phyloP scores from a whole-genome alignment of 2,113 vertebrate genomes.

The Percina caprodes region DNA sequence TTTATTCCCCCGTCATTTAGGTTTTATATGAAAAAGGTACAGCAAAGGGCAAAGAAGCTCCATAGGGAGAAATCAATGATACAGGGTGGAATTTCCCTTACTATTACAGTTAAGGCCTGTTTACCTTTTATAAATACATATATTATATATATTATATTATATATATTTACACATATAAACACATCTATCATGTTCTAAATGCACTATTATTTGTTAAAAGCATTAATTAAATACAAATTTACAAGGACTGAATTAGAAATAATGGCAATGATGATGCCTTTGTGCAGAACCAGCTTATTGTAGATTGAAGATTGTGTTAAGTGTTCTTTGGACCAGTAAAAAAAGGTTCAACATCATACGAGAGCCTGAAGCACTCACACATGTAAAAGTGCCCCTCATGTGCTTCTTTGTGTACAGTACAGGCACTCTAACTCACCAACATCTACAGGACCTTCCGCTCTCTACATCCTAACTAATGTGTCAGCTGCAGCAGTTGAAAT shows the following conservation, averaged over 20 bases:
- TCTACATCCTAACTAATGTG: slow-evolving; percentile 46
- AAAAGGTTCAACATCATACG: not conserved
- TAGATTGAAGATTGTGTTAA: not conserved
- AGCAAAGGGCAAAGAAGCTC: slow-evolving; percentile 20
- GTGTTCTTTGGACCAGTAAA: not conserved
- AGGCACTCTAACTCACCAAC: not conserved
- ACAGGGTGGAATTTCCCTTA: not conserved
- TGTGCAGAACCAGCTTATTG: not conserved
- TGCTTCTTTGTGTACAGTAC: not conserved
- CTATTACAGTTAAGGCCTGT: not conserved
- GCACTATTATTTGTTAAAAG: not conserved
- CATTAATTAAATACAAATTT: not conserved
- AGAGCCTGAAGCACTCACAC: not conserved
- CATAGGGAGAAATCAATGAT: slow-evolving; percentile 20
- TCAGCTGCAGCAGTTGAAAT: slow-evolving; percentile 33
- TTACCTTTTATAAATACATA: not conserved
- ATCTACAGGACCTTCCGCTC: slow-evolving; percentile 32
- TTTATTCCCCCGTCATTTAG: not conserved
- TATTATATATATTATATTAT: too few relatives aligned
- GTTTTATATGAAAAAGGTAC: slow-evolving; percentile 29
- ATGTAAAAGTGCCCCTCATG: not conserved
- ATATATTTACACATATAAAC: not conserved
- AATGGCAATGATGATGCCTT: not conserved
- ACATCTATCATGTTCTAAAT: not conserved
- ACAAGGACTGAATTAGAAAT: not conserved